phyloP scores from a whole-genome alignment of 2,113 vertebrate species.

The Oreochromis aureus region DNA sequence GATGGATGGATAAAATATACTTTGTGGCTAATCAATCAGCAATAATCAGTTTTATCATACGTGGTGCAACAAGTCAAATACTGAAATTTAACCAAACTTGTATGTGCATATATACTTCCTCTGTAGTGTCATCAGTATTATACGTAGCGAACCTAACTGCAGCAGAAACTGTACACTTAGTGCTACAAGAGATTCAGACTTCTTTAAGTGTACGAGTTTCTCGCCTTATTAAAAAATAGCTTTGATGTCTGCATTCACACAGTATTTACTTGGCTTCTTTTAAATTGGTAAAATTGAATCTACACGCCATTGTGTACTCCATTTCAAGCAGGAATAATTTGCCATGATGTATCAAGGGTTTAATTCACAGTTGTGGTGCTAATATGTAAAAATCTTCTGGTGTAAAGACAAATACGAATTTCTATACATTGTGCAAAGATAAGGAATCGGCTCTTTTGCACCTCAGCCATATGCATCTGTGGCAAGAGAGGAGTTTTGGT shows the following conservation, averaged over 20 bases:
- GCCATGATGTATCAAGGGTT: not conserved
- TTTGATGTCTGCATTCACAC: not conserved
- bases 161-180: not conserved
- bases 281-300: not conserved
- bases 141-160: not conserved
- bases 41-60: not conserved
- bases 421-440: not conserved
- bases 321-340: not conserved
- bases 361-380: not conserved
- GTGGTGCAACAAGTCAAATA: not conserved
- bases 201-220: not conserved
- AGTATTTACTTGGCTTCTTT: not conserved
- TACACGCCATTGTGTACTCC: not conserved
- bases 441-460: conserved; percentile 7
- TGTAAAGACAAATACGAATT: not conserved
- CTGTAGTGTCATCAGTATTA: not conserved
- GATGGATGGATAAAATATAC: not conserved
- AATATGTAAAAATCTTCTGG: not conserved
- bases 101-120: not conserved
- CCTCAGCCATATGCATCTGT: not conserved
- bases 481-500: conserved; percentile 15
- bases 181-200: not conserved
- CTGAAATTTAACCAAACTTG: not conserved
- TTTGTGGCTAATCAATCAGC: not conserved
- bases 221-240: not conserved